These are phyloP conservation scores for Dromas ardeola DNA, from an alignment of 2,113 vertebrate genomes.

Conservation along the genomic window DNA sequence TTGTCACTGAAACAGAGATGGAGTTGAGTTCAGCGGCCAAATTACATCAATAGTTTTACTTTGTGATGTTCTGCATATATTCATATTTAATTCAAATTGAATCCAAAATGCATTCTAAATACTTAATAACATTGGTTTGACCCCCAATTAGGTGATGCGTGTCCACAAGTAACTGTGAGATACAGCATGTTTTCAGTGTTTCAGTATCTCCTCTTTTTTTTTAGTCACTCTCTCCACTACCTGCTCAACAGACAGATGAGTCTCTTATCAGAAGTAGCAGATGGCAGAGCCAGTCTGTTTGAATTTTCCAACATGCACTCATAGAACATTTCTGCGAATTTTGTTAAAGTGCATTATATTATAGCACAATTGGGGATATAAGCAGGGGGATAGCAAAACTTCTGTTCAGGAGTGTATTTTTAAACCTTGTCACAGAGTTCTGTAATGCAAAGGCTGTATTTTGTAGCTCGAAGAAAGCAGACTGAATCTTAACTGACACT, in stretches of 20 bases:
- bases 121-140: conserved; percentile 59
- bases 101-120: conserved; percentile 42
- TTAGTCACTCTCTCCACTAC: conserved; percentile 44
- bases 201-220: conserved; percentile 61
- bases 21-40: conserved; percentile 44
- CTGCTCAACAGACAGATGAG: conserved; percentile 74
- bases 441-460: not conserved
- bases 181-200: conserved; percentile 43
- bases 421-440: conserved; percentile 8
- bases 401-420: conserved; percentile 41
- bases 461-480: not conserved
- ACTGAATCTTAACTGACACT: not conserved
- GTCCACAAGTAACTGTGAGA: conserved; percentile 55
- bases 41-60: conserved; percentile 41
- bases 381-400: conserved; percentile 37
- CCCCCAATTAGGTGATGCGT: conserved; percentile 65
- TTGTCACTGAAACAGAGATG: conserved; percentile 59
- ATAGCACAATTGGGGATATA: conserved; percentile 54
- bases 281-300: conserved; percentile 72
- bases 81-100: conserved; percentile 50
- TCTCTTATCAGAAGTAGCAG: conserved; percentile 81
- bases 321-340: conserved; percentile 61
- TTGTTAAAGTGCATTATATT: conserved; percentile 63
- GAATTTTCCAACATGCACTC: conserved; percentile 68
- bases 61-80: conserved; percentile 17